Evolutionary conservation across 2,888 invertebrate genomes (phyloP).

Genomic region (Plutella xylostella): DNA sequence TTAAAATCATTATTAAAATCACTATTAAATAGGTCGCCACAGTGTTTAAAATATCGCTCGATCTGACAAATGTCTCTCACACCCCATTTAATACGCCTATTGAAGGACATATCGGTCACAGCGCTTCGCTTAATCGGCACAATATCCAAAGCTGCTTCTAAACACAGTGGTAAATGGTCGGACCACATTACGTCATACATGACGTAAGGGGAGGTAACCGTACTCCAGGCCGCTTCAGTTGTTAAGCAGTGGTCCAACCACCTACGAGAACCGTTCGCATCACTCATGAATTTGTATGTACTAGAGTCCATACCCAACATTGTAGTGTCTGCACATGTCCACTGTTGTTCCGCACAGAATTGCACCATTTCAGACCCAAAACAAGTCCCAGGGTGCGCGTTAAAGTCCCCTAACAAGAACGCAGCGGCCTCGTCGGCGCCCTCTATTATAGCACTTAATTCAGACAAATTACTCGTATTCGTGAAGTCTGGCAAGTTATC

Average conservation of each 20-base stretch:
- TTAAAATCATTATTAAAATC: too few relatives aligned
- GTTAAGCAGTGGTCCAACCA: too few relatives aligned
- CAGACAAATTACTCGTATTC: neutral
- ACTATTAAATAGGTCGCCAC: too few relatives aligned
- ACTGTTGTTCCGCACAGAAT: too few relatives aligned
- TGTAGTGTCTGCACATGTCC: neutral
- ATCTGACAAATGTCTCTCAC: neutral
- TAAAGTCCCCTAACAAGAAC: neutral
- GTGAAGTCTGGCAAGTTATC: slow-evolving; percentile 3
- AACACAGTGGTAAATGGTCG: neutral
- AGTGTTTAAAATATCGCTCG: too few relatives aligned
- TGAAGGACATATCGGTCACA: neutral
- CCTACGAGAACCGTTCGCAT: neutral
- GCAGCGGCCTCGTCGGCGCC: neutral
- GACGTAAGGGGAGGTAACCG: neutral
- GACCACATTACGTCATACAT: neutral
- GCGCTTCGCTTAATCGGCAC: neutral
- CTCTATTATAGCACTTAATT: slow-evolving; percentile 3
- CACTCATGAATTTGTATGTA: neutral
- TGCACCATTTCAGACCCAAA: neutral
- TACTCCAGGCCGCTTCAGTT: neutral
- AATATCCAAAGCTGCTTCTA: neutral
- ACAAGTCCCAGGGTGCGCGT: neutral
- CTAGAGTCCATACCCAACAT: neutral
- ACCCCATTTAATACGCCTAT: neutral